Base-by-base conservation (phyloP, 2,888 invertebrate species). In the Eupithecia inturbata region DNA sequence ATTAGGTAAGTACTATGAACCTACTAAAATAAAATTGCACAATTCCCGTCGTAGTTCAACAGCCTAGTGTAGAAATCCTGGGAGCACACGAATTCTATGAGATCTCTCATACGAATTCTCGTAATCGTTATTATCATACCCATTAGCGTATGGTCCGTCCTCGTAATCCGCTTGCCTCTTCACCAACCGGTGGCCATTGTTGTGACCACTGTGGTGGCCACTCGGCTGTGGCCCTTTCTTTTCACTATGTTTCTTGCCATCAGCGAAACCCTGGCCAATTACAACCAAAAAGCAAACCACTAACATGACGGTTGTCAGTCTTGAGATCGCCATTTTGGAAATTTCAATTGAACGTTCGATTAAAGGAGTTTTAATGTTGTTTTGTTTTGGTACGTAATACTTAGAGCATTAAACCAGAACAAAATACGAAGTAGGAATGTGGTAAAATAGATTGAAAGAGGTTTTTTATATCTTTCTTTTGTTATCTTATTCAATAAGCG, bases 71-170 rank as follows among this genome's bases (percentile, higher is more conserved):
- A 91, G 87, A 68, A 82, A 92, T 9, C 89, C 92, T 69, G 91
- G 92, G 73, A 91, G 63, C 14, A 89, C 85, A 0, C 91, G 87
- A 31, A 92, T 91, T 74, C 89, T 89, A 81, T 86, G 91, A 0
- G 90, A 89, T 41, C 86, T 85, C 0, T 87, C 86, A 67, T 87
- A 89, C 0, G 86, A 81, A 39, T 85, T 87, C 45, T 88, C 87
- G 36, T 85, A 87, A 1, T 80, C 81, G 0, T 82, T 82, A 6
- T 77, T 79, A n/a, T 39, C 66, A 22, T 36, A 12, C 16, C 78
- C 85, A 26, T 85, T 84, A 16, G 83, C 82, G 4, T 80, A 82
- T 14, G 83, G 83, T 0, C 82, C 84, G 3, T 88, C 87, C 53
- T 86, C 85, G 45, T 86, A 87, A 71, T 87, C 86, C 3, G 84